Evolutionary conservation across 2,888 invertebrate genomes (phyloP).

Genomic region (Panzeria rudis): DNA sequence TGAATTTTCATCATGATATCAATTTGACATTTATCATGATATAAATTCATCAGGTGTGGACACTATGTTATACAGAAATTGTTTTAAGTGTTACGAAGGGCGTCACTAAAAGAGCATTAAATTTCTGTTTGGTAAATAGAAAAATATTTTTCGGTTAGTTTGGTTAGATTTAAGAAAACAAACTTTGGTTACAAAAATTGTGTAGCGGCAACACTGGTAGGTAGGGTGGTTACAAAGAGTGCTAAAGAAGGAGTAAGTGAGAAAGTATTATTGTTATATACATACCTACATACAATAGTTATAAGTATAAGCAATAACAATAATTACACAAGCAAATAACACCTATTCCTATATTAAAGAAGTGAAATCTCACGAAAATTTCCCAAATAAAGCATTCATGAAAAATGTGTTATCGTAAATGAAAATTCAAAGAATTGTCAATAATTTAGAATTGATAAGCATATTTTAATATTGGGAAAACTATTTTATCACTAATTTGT

Average conservation of each 20-base stretch:
- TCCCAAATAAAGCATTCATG: constrained; percentile 20
- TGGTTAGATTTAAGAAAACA: no score
- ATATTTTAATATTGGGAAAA: constrained; percentile 15
- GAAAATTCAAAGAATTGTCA: constrained; percentile 32
- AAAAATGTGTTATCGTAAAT: constrained; percentile 8
- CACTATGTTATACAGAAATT: no score
- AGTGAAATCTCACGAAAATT: constrained; percentile 44
- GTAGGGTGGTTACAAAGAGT: constrained; percentile 3
- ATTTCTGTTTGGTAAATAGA: no score
- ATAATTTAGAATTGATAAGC: constrained; percentile 30
- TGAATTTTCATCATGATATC: no score
- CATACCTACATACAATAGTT: background rate
- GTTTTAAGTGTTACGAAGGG: no score
- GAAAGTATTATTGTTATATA: background rate
- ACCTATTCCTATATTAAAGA: constrained; percentile 27
- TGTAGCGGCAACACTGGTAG: no score
- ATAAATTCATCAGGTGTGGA: no score
- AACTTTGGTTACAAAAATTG: no score
- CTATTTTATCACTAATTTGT: background rate
- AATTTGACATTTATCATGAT: no score
- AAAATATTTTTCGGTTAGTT: no score
- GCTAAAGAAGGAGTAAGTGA: background rate
- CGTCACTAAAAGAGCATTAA: no score
- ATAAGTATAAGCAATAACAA: constrained; percentile 8
- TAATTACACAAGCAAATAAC: constrained; percentile 24